These are phyloP conservation scores for Lordiphosa fenestrarum DNA, from an alignment of 2,888 invertebrate genomes.

Conservation along the genomic window DNA sequence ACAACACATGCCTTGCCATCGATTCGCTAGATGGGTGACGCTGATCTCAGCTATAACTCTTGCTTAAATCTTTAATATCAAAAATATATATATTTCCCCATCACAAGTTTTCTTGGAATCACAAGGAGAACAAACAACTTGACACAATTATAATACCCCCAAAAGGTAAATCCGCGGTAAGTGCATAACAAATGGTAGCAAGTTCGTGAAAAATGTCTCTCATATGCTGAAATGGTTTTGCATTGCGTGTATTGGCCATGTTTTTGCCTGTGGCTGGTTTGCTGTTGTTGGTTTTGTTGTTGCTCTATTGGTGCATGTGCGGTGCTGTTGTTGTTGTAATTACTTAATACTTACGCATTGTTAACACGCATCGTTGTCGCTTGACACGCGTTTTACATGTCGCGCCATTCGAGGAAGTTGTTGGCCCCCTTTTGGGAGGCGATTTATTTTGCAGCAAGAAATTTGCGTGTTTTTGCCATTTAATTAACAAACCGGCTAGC, in stretches of 20 bases:
- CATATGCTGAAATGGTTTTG: constrained; percentile 37
- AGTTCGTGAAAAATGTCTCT: constrained; percentile 50
- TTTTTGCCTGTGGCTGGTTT: constrained; percentile 12
- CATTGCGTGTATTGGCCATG: constrained; percentile 43
- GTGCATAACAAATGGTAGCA: constrained; percentile 16
- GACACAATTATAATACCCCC: too few relatives aligned
- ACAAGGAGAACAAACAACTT: too few relatives aligned
- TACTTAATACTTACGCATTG: constrained; percentile 69
- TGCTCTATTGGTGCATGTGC: constrained; percentile 12
- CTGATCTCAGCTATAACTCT: too few relatives aligned
- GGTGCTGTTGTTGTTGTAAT: constrained; percentile 48
- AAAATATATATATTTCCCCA: too few relatives aligned
- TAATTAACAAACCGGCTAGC: constrained; percentile 59
- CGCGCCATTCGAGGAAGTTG: constrained; percentile 61
- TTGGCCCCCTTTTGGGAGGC: constrained; percentile 40
- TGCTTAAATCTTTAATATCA: too few relatives aligned
- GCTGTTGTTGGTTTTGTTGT: constrained; percentile 1
- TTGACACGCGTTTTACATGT: constrained; percentile 66
- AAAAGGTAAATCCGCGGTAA: not conserved
- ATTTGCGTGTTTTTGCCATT: constrained; percentile 63
- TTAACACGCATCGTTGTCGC: constrained; percentile 63
- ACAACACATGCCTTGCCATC: too few relatives aligned
- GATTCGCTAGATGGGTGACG: too few relatives aligned
- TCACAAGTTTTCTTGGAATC: too few relatives aligned
- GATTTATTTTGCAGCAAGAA: constrained; percentile 35